Percentiles rank a stretch among this genome's conserved stretches.
Conservation (phyloP, 2,797 vertebrate genomes). For the Rhinophrynus dorsalis region DNA sequence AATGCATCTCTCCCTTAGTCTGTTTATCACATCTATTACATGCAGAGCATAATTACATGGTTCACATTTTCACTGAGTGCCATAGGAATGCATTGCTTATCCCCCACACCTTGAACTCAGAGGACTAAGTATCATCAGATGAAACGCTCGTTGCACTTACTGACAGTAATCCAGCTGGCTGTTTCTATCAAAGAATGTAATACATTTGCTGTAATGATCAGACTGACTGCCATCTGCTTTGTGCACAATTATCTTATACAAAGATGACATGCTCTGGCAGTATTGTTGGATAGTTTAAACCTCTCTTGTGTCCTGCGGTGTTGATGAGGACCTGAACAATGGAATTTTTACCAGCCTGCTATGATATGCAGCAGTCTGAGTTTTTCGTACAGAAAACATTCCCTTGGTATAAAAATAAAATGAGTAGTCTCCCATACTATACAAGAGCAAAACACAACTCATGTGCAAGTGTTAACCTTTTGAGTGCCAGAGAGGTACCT, state of each 20-base stretch:
- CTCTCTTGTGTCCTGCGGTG: constrained; percentile 19
- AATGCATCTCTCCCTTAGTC: too few relatives aligned
- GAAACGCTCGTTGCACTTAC: neutral
- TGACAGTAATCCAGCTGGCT: constrained; percentile 25
- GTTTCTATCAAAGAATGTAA: constrained; percentile 22
- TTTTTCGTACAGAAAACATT: constrained; percentile 17
- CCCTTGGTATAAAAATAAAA: neutral
- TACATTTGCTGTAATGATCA: constrained; percentile 40
- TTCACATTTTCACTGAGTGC: too few relatives aligned
- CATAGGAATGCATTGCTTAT: too few relatives aligned
- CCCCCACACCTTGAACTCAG: too few relatives aligned
- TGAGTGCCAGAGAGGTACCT: too few relatives aligned
- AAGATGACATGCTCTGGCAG: constrained; percentile 27
- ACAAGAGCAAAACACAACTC: neutral
- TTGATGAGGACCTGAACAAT: constrained; percentile 8
- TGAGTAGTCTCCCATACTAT: neutral
- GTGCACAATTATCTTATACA: constrained; percentile 26
- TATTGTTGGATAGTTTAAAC: constrained; percentile 4
- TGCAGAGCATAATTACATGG: too few relatives aligned
- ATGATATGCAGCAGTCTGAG: constrained; percentile 17
- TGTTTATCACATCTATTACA: too few relatives aligned
- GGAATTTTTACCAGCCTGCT: constrained; percentile 15
- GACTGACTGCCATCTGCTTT: constrained; percentile 34
- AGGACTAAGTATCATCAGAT: too few relatives aligned
- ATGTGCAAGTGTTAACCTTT: neutral